Evolutionary conservation across 2,113 vertebrate species (phyloP).

Genomic region (Pseudorasbora parva): DNA sequence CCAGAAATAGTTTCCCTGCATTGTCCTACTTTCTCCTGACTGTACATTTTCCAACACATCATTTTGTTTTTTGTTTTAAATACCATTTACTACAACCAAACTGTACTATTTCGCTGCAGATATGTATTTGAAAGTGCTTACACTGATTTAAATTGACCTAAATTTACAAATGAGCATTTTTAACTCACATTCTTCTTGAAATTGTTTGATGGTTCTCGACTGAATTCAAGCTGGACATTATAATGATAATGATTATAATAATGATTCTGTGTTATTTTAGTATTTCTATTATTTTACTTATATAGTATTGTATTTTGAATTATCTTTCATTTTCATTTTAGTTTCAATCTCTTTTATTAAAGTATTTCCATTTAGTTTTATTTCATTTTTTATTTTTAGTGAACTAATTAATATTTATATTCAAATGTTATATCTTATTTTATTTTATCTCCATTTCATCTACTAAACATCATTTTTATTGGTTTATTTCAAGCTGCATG

Average conservation of each 20-base stretch:
- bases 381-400: too few relatives aligned
- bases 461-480: too few relatives aligned
- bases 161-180: background rate
- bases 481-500: too few relatives aligned
- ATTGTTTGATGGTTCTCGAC: too few relatives aligned
- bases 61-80: background rate
- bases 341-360: too few relatives aligned
- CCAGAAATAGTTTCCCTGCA: constrained; percentile 3
- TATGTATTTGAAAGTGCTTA: background rate
- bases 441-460: too few relatives aligned
- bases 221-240: background rate
- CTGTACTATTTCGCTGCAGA: background rate
- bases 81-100: background rate
- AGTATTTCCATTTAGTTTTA: too few relatives aligned
- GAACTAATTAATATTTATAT: too few relatives aligned
- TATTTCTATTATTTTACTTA: too few relatives aligned
- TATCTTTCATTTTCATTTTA: too few relatives aligned
- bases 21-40: constrained; percentile 10
- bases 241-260: background rate
- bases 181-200: background rate
- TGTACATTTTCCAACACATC: background rate
- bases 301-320: too few relatives aligned
- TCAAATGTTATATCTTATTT: too few relatives aligned
- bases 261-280: background rate
- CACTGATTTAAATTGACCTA: background rate